Evolutionary conservation across 2,797 vertebrate genomes (phyloP).

Genomic region (Chromobotia macracanthus): DNA sequence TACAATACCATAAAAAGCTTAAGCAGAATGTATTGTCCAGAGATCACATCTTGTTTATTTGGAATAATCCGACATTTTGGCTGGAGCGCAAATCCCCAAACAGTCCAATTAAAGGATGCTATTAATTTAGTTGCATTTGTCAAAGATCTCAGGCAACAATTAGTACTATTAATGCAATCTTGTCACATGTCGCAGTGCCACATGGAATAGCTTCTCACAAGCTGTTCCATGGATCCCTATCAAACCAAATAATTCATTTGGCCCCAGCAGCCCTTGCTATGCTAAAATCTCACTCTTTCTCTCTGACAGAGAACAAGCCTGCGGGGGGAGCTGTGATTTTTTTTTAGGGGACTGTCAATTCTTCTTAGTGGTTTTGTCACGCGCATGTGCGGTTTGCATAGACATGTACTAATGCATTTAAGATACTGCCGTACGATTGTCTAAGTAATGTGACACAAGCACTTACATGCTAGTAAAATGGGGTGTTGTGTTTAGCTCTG

Average conservation of each 20-base stretch:
- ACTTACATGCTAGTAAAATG: slow-evolving; percentile 27
- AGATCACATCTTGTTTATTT: too few relatives aligned
- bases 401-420: slow-evolving; percentile 50
- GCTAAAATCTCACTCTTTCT: slow-evolving; percentile 40
- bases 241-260: slow-evolving; percentile 50
- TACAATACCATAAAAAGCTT: neutral
- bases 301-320: slow-evolving; percentile 46
- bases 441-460: slow-evolving; percentile 51
- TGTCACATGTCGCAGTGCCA: slow-evolving; percentile 51
- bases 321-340: slow-evolving; percentile 45
- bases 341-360: slow-evolving; percentile 51
- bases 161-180: slow-evolving; percentile 59
- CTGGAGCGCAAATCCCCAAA: slow-evolving; percentile 41
- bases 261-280: slow-evolving; percentile 27
- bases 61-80: slow-evolving; percentile 39
- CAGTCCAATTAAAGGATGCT: slow-evolving; percentile 52
- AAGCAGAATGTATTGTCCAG: too few relatives aligned
- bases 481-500: slow-evolving; percentile 43
- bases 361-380: slow-evolving; percentile 47
- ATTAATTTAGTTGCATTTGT: slow-evolving; percentile 60
- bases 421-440: slow-evolving; percentile 51
- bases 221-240: slow-evolving; percentile 49
- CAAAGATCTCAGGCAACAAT: slow-evolving; percentile 52
- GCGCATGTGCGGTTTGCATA: slow-evolving; percentile 39
- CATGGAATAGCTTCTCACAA: slow-evolving; percentile 48